These are phyloP conservation scores for Rhopilema esculentum DNA, from an alignment of 30 jellyfish, hydroid and myxozoan genomes.

Conservation along the genomic window DNA sequence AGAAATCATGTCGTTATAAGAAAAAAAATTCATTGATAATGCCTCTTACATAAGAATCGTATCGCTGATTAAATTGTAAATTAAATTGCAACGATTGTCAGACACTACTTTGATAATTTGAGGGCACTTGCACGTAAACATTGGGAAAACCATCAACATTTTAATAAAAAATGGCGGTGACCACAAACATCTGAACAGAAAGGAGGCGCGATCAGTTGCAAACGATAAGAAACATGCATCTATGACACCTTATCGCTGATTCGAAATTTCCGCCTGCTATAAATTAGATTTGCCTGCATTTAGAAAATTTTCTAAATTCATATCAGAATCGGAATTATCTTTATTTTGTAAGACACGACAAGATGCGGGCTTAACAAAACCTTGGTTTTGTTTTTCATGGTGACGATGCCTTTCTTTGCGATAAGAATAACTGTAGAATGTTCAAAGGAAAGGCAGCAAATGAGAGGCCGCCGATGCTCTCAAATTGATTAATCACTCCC, in stretches of 20 bases:
- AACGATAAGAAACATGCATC: neutral
- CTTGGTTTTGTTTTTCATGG: neutral
- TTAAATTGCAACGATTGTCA: no score
- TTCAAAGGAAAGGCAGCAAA: no score
- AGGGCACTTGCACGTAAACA: neutral
- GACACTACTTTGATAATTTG: no score
- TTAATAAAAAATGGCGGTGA: neutral
- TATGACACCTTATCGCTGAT: neutral
- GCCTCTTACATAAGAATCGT: no score
- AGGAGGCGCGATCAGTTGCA: neutral
- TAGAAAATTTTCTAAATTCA: neutral
- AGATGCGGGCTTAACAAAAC: neutral
- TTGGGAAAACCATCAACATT: neutral
- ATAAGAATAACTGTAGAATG: no score
- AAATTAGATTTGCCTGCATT: neutral
- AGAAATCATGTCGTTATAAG: no score
- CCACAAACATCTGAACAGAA: neutral
- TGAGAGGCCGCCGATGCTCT: no score
- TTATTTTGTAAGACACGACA: no score
- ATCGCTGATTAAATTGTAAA: no score
- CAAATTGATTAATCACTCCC: no score
- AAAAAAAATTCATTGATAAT: no score
- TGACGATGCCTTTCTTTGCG: no score
- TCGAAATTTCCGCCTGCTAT: neutral
- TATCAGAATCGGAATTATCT: neutral